Evolutionary conservation across 2,797 vertebrate species (phyloP), one percentile per base, ranked within the genome.

Genomic region (Cottoperca gobio): DNA sequence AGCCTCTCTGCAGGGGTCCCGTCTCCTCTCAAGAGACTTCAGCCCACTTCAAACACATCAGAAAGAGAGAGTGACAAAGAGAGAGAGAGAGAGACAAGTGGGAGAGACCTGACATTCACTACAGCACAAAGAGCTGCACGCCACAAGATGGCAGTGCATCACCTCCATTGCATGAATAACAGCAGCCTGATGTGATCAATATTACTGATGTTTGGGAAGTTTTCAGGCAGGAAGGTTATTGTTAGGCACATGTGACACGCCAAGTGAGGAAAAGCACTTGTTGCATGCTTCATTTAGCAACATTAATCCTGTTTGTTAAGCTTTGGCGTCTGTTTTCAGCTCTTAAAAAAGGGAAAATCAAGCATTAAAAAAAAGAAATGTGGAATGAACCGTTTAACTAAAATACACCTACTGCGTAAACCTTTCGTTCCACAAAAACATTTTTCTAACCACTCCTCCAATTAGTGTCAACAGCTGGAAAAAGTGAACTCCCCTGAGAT

Each of bases 111-210:
- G 43, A 63, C n/a, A 31, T 45, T 50, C 7, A 26, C 17, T 11
- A 10, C 21, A 64, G 78, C 64, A 83, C 21, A 72, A 24, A 1
- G 8, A 67, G 19, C 24, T n/a, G 4, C 2, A 2, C 19, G 53
- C 90, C 93, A 94, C 88, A 71, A 79, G 91, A 87, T 92, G 93
- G 92, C 93, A 93, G 87, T 86, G 79, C 62, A 70, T 76, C 46
- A 62, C 84, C 73, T 90, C 69, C 26, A 69, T 80, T 70, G 43
- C 59, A 45, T 53, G n/a, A 78, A 12, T 64, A 12, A 12, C 6
- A 0, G 26, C 49, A 43, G 37, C 33, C 23, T 13, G 66, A 26
- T 4, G 54, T 16, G 64, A 83, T 74, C 69, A 50, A 81, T 81
- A 43, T 55, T 16, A 72, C 24, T 65, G 54, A 70, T 46, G 57